phyloP scores from a whole-genome alignment of 2,797 vertebrate genomes.

The Delichon dasypus region DNA sequence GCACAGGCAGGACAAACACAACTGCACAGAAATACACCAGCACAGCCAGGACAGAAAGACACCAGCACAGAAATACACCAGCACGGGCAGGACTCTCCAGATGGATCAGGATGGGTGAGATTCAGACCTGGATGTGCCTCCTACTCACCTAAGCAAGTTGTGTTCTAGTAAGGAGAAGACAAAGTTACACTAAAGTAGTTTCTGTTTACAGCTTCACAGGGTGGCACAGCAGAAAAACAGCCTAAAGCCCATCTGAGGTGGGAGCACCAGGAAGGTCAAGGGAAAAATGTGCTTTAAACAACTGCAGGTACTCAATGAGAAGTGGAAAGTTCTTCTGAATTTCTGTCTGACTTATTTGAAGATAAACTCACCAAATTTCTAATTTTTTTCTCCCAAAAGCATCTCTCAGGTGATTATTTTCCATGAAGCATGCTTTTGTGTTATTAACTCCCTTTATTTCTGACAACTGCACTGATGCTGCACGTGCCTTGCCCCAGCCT shows the following conservation, averaged over 20 bases:
- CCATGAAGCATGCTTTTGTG: not conserved
- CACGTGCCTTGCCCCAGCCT: fast-evolving
- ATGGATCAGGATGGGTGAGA: not conserved
- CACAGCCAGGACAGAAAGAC: too few species aligned
- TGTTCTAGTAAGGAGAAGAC: not conserved
- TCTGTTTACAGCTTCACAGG: not conserved
- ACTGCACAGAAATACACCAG: not conserved
- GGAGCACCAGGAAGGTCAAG: not conserved
- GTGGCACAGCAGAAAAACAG: not conserved
- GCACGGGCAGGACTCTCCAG: not conserved
- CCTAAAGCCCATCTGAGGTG: not conserved
- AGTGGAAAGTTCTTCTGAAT: not conserved
- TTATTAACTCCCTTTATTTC: not conserved
- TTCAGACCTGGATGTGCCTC: not conserved
- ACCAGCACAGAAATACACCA: too few species aligned
- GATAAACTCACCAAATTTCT: not conserved
- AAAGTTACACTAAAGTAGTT: not conserved
- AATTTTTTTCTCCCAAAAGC: not conserved
- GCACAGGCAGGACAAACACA: too few species aligned
- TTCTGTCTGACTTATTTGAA: not conserved
- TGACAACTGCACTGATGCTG: not conserved
- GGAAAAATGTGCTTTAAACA: not conserved
- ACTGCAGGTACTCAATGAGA: not conserved
- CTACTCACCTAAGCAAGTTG: not conserved
- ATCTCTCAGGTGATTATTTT: not conserved